Conservation (phyloP, 92 coral and sea anemone species). For the Plumapathes pennacea region DNA sequence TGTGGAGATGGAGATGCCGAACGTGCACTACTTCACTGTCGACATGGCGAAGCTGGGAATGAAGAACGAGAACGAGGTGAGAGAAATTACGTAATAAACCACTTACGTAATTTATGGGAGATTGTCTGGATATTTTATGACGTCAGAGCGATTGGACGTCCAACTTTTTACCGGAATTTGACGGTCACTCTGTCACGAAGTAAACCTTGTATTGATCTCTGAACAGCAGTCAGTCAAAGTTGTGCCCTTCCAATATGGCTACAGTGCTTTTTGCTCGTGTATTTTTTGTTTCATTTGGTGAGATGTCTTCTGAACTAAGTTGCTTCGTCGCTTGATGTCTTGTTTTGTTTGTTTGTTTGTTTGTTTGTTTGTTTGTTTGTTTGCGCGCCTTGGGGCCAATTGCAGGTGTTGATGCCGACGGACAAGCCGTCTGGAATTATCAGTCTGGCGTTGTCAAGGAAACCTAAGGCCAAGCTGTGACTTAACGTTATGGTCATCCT, state of each 20-base stretch:
- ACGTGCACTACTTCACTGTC: constrained; percentile 72
- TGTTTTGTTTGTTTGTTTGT: not conserved
- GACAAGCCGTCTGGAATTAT: constrained; percentile 77
- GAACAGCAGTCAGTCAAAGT: not conserved
- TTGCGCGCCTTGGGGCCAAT: not conserved
- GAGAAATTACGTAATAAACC: too few species aligned
- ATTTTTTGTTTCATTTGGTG: too few species aligned
- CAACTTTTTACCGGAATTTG: too few species aligned
- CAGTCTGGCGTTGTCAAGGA: constrained; percentile 69
- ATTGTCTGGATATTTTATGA: too few species aligned
- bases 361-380: not conserved
- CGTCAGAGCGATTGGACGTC: too few species aligned
- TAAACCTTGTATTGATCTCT: too few species aligned
- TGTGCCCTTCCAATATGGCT: not conserved
- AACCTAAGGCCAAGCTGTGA: constrained; percentile 61
- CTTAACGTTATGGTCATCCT: too few species aligned
- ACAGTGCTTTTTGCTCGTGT: not conserved
- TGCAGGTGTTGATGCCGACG: constrained; percentile 67
- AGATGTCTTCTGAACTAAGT: too few species aligned
- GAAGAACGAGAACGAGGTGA: constrained; percentile 71
- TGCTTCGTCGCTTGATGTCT: not conserved
- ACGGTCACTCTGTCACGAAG: too few species aligned
- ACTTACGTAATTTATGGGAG: too few species aligned
- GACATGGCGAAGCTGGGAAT: constrained; percentile 81
- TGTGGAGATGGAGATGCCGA: constrained; percentile 68